Conservation (phyloP, 2,888 invertebrate species). For the Leptogaster cylindrica region DNA sequence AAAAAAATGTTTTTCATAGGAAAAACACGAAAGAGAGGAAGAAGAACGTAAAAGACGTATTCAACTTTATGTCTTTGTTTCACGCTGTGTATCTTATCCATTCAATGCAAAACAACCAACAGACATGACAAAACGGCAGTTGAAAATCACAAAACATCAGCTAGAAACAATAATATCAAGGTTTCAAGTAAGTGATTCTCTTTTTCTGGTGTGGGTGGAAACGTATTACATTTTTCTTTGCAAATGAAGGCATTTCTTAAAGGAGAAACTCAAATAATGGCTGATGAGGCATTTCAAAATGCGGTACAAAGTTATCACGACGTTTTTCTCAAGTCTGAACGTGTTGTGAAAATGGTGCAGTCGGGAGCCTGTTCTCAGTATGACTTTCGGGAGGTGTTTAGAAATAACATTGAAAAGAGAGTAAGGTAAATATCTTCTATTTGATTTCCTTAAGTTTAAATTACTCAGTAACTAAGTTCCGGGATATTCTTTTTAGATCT, state of each 20-base stretch:
- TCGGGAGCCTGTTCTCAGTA: conserved; percentile 98
- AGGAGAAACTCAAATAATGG: conserved; percentile 97
- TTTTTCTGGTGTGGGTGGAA: too few species aligned
- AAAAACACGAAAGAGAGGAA: conserved; percentile 94
- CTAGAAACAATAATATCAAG: conserved; percentile 91
- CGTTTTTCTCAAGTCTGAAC: conserved; percentile 95
- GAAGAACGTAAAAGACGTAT: conserved; percentile 93
- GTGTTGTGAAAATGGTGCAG: conserved; percentile 95
- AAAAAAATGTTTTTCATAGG: conserved; percentile 63
- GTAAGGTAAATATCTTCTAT: conserved; percentile 70
- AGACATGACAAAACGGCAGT: conserved; percentile 95
- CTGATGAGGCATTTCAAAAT: conserved; percentile 98
- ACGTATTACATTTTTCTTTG: background rate
- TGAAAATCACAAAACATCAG: conserved; percentile 95
- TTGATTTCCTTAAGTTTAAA: background rate
- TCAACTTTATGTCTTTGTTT: conserved; percentile 97
- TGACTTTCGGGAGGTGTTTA: conserved; percentile 98
- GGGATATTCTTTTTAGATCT: conserved; percentile 67
- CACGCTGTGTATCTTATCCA: conserved; percentile 96
- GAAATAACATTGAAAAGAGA: conserved; percentile 98
- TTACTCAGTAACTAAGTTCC: background rate
- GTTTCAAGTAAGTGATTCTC: conserved; percentile 76
- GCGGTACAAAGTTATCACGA: conserved; percentile 96
- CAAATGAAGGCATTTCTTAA: conserved; percentile 81
- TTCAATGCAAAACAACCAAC: conserved; percentile 99